A percentile compares a stretch with the other conserved stretches of the same genome.
Evolutionary conservation across 2,888 invertebrate genomes (phyloP).

Genomic region (Eupithecia centaureata): DNA sequence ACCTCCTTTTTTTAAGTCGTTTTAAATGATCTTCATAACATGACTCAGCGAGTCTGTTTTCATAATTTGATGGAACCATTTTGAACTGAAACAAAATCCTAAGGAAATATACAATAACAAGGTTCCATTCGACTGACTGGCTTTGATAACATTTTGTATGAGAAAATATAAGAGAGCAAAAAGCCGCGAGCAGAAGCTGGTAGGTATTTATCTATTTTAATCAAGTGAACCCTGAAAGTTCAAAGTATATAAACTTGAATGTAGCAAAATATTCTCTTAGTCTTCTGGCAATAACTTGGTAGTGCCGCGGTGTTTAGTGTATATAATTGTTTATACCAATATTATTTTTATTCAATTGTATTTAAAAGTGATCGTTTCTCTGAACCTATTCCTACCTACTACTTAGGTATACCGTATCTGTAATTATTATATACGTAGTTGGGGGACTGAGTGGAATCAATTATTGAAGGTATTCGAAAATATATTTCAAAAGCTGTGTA

Average conservation of each 20-base stretch:
- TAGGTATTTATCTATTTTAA: not conserved
- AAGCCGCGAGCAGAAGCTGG: not conserved
- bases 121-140: too few species aligned
- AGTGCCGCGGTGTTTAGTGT: too few species aligned
- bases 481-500: not conserved
- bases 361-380: not conserved
- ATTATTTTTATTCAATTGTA: not conserved
- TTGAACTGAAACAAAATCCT: too few species aligned
- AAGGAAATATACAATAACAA: too few species aligned
- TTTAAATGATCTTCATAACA: too few species aligned
- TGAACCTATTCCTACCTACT: not conserved
- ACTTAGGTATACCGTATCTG: too few species aligned
- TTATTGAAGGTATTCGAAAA: not conserved
- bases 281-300: too few species aligned
- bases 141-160: too few species aligned
- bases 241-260: slow-evolving; percentile 17
- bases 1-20: too few species aligned
- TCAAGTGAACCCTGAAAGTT: slow-evolving; percentile 12
- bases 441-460: not conserved
- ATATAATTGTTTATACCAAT: too few species aligned
- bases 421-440: not conserved
- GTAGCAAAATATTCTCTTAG: slow-evolving; percentile 18
- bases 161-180: not conserved
- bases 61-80: too few species aligned
- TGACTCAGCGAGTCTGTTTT: too few species aligned